Percentiles rank a stretch among this genome's conserved stretches.
Conservation (phyloP, 2,888 invertebrate species). For the Capitulum mitella region DNA sequence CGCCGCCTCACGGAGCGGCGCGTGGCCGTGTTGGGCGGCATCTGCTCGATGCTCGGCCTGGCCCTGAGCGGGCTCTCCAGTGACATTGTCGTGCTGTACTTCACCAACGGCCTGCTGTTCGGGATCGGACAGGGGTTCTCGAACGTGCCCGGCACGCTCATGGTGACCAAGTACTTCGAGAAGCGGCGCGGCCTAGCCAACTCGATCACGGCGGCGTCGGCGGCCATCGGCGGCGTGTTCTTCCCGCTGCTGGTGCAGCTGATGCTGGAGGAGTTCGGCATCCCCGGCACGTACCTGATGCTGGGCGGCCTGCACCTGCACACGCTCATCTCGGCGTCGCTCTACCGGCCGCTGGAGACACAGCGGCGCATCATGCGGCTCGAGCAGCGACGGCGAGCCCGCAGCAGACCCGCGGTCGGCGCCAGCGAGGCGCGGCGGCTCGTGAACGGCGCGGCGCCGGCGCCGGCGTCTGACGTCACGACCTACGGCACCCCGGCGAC, state of each 20-base stretch:
- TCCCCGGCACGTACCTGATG: neutral
- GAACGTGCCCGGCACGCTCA: neutral
- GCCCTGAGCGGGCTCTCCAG: neutral
- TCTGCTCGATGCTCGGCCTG: neutral
- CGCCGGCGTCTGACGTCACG: neutral
- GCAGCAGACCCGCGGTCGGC: neutral
- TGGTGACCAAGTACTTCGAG: neutral
- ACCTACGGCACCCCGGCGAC: neutral
- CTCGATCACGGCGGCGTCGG: conserved; percentile 59
- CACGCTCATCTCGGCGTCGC: neutral
- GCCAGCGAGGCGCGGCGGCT: too few relatives aligned
- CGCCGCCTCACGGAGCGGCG: neutral
- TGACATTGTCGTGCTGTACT: neutral
- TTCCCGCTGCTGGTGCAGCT: conserved; percentile 71
- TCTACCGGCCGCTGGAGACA: neutral
- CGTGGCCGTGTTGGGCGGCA: neutral
- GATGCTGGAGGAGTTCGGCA: conserved; percentile 52
- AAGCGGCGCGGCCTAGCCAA: neutral
- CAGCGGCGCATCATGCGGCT: neutral
- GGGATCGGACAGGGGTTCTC: neutral
- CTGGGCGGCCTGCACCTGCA: neutral
- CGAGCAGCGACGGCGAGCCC: neutral
- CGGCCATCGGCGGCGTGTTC: conserved; percentile 91
- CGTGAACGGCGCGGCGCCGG: too few relatives aligned
- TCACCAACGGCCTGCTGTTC: conserved; percentile 1